These are phyloP conservation scores for Astreopora myriophthalma DNA, from an alignment of 64 coral and sea anemone genomes.

Conservation along the genomic window DNA sequence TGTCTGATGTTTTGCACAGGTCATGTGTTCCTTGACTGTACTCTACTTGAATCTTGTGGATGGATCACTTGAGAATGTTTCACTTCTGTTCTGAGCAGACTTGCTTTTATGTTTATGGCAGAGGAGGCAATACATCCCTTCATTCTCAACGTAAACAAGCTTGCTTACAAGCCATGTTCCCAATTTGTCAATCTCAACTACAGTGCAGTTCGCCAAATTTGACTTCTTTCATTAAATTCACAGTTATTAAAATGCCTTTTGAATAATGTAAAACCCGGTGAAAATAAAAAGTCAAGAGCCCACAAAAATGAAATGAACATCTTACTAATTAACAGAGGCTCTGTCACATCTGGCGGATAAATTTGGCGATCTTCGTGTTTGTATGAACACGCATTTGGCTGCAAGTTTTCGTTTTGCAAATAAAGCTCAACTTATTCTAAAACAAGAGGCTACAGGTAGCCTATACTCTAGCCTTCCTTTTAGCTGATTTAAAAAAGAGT, in stretches of 20 bases:
- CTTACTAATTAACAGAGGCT: background rate
- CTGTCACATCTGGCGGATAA: background rate
- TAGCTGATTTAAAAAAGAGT: no score
- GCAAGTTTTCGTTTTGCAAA: background rate
- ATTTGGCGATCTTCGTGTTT: background rate
- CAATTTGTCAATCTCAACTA: background rate
- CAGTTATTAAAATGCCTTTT: background rate
- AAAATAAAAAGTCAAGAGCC: background rate
- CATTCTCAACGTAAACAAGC: slow-evolving; percentile 57
- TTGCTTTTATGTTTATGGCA: slow-evolving; percentile 56
- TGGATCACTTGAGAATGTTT: slow-evolving; percentile 47
- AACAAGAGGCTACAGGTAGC: no score
- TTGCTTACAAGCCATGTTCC: background rate
- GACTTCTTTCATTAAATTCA: background rate
- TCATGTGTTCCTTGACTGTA: slow-evolving; percentile 38
- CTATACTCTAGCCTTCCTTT: no score
- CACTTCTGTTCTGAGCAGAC: slow-evolving; percentile 46
- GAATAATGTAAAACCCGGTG: background rate
- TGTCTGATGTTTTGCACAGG: slow-evolving; percentile 36
- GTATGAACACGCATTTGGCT: background rate
- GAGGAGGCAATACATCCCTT: slow-evolving; percentile 66
- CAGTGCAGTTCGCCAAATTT: background rate
- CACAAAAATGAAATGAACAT: background rate
- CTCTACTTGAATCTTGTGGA: slow-evolving; percentile 53
- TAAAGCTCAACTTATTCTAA: background rate